Percentiles rank a stretch among this genome's conserved stretches.
These are phyloP conservation scores for Tricholaema leucomelas DNA, from an alignment of 2,113 vertebrate species.

Conservation along the genomic window DNA sequence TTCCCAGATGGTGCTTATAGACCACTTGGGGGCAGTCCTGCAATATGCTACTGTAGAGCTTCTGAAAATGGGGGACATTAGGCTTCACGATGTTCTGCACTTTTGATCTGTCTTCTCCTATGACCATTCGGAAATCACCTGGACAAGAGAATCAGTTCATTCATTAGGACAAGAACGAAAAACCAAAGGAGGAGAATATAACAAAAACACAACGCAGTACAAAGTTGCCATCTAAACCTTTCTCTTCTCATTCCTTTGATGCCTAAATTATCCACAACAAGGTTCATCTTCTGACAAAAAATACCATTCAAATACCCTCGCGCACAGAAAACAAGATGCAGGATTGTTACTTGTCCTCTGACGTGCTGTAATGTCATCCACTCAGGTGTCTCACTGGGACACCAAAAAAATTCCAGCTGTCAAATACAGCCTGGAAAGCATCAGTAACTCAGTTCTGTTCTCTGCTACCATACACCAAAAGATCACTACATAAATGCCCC, in stretches of 20 bases:
- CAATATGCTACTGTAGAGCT: conserved; percentile 87
- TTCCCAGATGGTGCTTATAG: conserved; percentile 89
- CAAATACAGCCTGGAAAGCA: background rate
- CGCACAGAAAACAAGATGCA: background rate
- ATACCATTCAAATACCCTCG: background rate
- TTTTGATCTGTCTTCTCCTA: conserved; percentile 93
- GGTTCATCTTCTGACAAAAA: background rate
- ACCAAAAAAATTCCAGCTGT: background rate
- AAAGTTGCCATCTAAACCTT: background rate
- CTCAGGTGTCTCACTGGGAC: background rate
- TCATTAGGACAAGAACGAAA: background rate
- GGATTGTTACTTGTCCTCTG: background rate
- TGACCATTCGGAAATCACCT: conserved; percentile 96
- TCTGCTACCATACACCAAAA: background rate
- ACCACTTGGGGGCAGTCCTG: conserved; percentile 91
- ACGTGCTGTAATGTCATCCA: background rate
- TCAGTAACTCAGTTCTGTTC: background rate
- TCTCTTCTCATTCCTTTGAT: background rate
- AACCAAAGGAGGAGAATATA: background rate
- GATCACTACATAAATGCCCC: background rate
- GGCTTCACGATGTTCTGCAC: conserved; percentile 91
- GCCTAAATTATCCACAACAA: background rate
- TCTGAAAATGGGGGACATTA: conserved; percentile 87
- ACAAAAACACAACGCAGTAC: background rate
- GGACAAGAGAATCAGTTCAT: conserved; percentile 7